Base-by-base conservation (phyloP, 2,113 vertebrate species). In the Sander lucioperca region DNA sequence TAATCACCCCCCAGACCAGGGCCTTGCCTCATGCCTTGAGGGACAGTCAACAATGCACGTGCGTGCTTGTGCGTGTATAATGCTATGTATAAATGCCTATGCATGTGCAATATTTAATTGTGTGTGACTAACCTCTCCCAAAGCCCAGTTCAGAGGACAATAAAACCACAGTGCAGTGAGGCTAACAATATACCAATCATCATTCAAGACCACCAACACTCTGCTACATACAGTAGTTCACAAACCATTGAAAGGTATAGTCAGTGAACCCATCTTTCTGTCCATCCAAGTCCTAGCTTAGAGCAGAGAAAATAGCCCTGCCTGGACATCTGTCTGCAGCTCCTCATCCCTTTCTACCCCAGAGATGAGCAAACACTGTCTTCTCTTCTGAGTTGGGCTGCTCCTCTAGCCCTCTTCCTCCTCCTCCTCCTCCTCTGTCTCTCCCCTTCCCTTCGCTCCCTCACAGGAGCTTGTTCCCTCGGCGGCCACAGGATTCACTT, bases 401-500 rank as follows among this genome's bases (percentile, higher is more conserved):
- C 63, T 88, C 86, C 77, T 79, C 67, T 18, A 74, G 78, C 21
- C 69, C 21, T 75, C 65, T 63, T 78, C 56, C 66, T 70, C 25
- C 70, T 62, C 51, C 18, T 48, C 75, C 47, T 33, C 69, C 63
- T 88, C 86, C 75, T 25, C 51, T 80, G n/a, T 18, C 8, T 9
- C 47, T 25, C 11, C 36, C 9, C 67, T 59, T 43, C 63, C 59
- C 47, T 33, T 33, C 33, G 13, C 70, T 56, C 72, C 71, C 85
- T 85, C 79, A 45, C 82, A 81, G 85, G 78, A 89, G 79, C 90
- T 53, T 57, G 78, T 77, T 92, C 91, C 90, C 94, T 87, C 74
- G 65, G 89, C 59, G 78, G 90, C 86, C 88, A 84, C 64, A 59
- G 83, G 90, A 93, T 94, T 91, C 88, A 82, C 91, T 93, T 89